Base-by-base conservation (phyloP, 37 sponge, comb jelly and placozoan species). In the Oscarella lobularis region DNA sequence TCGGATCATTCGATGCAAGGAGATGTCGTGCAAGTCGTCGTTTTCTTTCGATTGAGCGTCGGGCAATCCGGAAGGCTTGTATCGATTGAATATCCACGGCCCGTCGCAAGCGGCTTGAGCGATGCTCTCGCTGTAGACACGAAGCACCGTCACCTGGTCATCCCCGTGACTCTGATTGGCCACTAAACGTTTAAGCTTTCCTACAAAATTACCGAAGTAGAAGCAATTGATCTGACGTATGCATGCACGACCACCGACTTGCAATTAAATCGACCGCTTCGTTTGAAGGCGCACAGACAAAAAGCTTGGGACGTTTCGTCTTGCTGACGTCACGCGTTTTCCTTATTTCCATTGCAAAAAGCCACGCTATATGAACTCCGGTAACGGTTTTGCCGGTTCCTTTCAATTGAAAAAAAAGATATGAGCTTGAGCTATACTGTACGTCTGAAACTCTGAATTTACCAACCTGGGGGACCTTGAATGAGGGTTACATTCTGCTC, bases 391-490 rank as follows among this genome's bases (percentile, higher is more conserved):
- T 48, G 9, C 60, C 60, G 20, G 60, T 48, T 9, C 60, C 60
- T 48, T 9, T 27, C 14, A 48, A 48, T 48, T 20, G 20, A 27
- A 27, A 48, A n/a, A n/a, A n/a, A n/a, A n/a, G n/a, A n/a, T n/a
- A n/a, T n/a, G n/a, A n/a, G n/a, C n/a, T n/a, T n/a, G n/a, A n/a
- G n/a, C n/a, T n/a, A n/a, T n/a, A n/a, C n/a, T n/a, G n/a, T n/a
- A n/a, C n/a, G n/a, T n/a, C n/a, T n/a, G n/a, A n/a, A n/a, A n/a
- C n/a, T n/a, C n/a, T n/a, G n/a, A n/a, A n/a, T n/a, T n/a, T n/a
- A n/a, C n/a, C n/a, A n/a, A n/a, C n/a, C 60, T 48, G 60, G 60
- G 20, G 60, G 60, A 20, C 60, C 60, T 48, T 48, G 60, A 48
- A 48, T 48, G 20, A 48, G 60, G 9, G 60, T 48, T 20, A 48